Base-by-base conservation (phyloP, 2,797 vertebrate genomes). In the Iguana delicatissima region DNA sequence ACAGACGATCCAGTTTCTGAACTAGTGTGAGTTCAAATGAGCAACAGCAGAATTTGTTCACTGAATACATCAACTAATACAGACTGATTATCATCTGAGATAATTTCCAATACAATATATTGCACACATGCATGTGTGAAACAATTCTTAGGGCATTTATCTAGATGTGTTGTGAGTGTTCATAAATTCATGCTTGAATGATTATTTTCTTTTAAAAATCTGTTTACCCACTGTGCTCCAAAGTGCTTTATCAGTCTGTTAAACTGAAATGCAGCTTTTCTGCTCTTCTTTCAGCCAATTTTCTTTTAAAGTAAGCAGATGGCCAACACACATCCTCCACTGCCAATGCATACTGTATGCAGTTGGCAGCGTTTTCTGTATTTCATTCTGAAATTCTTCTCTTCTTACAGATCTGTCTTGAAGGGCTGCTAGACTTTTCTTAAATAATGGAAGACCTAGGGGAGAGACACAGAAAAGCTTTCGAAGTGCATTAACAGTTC, bases 251-350 rank as follows among this genome's bases (percentile, higher is more conserved):
- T 91, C 93, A 90, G 79, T 79, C 85, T 89, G 72, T 80, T 93
- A 91, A 93, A 84, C 90, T 79, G 50, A 93, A 95, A 87, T 87
- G 83, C 84, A 88, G 86, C 88, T 89, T 29, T 81, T 94, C 87
- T 88, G 82, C 55, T 92, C 59, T 86, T 10, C 42, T 87, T 72
- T 26, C 69, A 89, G 77, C 82, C 88, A 92, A 92, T 94, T 74
- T 84, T 64, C 82, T 94, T 95, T 77, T 86, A 88, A 93, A 92
- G 83, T 83, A 93, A 89, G 42, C 92, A 95, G 94, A 94, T 95
- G 91, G 89, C 86, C 81, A 89, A 77, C 91, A 93, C 87, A 90
- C 87, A 92, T 90, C 62, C 42, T 95, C 89, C 77, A 57, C 86
- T 92, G 22, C 89, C 86, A 85, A 3, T 32, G 52, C 69, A 50